Evolutionary conservation across 2,113 vertebrate genomes (phyloP).

Genomic region (Aegithalos caudatus): DNA sequence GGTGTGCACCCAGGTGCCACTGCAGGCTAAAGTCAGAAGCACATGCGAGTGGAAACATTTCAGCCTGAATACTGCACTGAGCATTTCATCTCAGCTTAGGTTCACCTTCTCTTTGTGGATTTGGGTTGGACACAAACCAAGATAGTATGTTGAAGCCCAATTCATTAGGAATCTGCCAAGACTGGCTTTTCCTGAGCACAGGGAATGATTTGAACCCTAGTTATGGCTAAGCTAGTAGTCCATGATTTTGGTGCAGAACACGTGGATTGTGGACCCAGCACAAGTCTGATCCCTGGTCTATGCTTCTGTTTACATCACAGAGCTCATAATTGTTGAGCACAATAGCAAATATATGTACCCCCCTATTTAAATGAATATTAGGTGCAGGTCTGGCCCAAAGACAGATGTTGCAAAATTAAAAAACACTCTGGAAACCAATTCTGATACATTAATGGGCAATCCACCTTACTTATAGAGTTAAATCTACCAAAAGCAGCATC

Average conservation of each 20-base stretch:
- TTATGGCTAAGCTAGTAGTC: neutral
- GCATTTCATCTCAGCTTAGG: neutral
- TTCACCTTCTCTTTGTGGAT: accelerated
- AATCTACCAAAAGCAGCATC: constrained; percentile 48
- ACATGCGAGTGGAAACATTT: neutral
- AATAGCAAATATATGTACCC: neutral
- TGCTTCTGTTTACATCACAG: neutral
- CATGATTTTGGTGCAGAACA: neutral
- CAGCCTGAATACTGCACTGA: neutral
- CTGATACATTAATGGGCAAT: neutral
- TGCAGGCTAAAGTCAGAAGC: neutral
- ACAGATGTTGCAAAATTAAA: constrained; percentile 28
- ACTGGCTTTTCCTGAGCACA: neutral
- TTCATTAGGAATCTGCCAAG: neutral
- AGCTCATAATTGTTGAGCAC: neutral
- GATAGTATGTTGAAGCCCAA: neutral
- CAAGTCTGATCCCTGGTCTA: neutral
- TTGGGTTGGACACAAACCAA: neutral
- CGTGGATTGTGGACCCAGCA: accelerated
- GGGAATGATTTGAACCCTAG: neutral
- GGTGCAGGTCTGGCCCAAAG: neutral
- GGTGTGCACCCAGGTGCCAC: accelerated
- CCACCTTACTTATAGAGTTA: constrained; percentile 6
- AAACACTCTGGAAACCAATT: neutral
- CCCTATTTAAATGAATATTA: neutral